Evolutionary conservation across 2,113 vertebrate genomes (phyloP).

Genomic region (Engraulis encrasicolus): DNA sequence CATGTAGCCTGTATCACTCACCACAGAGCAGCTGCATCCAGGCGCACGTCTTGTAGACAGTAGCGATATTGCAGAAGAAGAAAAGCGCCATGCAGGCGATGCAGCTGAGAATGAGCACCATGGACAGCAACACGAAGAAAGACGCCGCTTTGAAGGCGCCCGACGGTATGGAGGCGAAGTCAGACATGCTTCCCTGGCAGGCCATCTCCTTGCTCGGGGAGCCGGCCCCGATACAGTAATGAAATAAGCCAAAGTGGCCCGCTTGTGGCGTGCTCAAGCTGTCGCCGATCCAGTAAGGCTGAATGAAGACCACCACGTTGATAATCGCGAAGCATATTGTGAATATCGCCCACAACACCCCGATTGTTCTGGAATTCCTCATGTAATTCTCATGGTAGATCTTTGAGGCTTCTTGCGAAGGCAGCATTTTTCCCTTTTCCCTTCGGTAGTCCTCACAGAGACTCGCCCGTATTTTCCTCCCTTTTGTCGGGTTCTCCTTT

Average conservation of each 20-base stretch:
- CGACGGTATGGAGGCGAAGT: constrained; percentile 88
- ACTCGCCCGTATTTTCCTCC: constrained; percentile 1
- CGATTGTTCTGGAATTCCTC: constrained; percentile 86
- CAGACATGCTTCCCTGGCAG: constrained; percentile 87
- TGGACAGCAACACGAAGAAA: constrained; percentile 91
- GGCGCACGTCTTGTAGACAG: constrained; percentile 92
- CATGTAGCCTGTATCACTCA: constrained; percentile 71
- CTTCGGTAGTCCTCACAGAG: constrained; percentile 2
- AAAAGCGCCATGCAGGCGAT: constrained; percentile 89
- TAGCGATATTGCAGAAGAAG: constrained; percentile 94
- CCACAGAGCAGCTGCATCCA: constrained; percentile 94
- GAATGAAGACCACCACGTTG: constrained; percentile 91
- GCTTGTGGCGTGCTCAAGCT: constrained; percentile 88
- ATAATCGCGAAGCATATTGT: constrained; percentile 93
- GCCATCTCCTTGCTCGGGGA: constrained; percentile 84
- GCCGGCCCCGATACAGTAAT: constrained; percentile 87
- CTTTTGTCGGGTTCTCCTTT: constrained; percentile 14
- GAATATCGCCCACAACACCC: constrained; percentile 90
- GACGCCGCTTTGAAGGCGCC: constrained; percentile 87
- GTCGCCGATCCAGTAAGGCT: constrained; percentile 92
- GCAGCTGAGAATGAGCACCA: constrained; percentile 90
- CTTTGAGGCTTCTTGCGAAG: constrained; percentile 89
- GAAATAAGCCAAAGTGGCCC: constrained; percentile 90
- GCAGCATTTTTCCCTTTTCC: constrained; percentile 78
- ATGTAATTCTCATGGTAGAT: constrained; percentile 89